These are phyloP conservation scores for Hydrolagus colliei DNA, from an alignment of 2,797 vertebrate species.

Conservation along the genomic window DNA sequence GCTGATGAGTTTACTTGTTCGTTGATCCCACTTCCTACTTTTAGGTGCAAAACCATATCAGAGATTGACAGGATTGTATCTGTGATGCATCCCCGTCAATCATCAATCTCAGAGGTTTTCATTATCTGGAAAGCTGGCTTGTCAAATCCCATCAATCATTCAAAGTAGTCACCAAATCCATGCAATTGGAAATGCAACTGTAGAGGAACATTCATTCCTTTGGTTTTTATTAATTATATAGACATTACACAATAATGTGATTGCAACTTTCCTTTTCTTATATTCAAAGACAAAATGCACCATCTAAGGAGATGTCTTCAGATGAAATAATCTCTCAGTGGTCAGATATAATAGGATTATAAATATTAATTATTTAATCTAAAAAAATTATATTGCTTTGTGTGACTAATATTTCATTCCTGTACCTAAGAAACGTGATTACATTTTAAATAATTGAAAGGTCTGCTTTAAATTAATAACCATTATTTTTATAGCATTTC, in stretches of 20 bases:
- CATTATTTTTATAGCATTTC: background rate
- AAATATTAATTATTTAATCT: background rate
- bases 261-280: background rate
- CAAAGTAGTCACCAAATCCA: background rate
- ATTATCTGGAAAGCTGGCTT: no score
- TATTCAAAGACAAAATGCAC: background rate
- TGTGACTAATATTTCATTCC: conserved; percentile 2
- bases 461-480: background rate
- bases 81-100: no score
- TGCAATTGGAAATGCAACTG: background rate
- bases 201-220: background rate
- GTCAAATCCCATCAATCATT: background rate
- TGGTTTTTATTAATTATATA: background rate
- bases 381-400: background rate
- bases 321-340: background rate
- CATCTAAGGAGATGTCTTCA: background rate
- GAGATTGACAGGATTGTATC: no score
- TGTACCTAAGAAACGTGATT: background rate
- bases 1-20: no score
- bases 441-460: background rate
- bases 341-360: background rate
- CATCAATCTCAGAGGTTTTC: no score
- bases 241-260: background rate
- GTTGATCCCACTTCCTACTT: no score
- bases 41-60: no score